phyloP scores from a whole-genome alignment of 2,113 vertebrate genomes.

The Heptranchias perlo region DNA sequence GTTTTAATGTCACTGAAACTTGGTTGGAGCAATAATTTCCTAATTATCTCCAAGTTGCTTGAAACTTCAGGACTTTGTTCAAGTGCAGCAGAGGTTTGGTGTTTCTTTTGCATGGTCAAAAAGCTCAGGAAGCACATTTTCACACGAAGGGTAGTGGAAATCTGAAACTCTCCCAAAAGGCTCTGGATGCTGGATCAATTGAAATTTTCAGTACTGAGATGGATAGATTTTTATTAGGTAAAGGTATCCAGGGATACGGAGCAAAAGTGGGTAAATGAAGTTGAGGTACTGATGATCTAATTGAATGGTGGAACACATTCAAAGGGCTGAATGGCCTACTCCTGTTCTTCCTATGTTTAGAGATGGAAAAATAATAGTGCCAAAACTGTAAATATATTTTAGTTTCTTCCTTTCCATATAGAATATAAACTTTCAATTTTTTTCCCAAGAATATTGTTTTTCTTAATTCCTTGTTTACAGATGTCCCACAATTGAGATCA shows the following conservation, averaged over 20 bases:
- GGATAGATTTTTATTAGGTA: background rate
- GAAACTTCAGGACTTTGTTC: background rate
- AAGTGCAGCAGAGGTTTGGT: background rate
- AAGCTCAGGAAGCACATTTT: background rate
- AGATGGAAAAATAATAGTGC: background rate
- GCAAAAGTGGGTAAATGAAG: background rate
- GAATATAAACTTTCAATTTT: background rate
- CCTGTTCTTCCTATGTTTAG: background rate
- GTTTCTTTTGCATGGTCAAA: background rate
- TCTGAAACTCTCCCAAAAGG: background rate
- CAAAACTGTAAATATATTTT: background rate
- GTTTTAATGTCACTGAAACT: background rate
- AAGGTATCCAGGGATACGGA: background rate
- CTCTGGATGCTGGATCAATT: background rate
- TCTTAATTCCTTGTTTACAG: conserved; percentile 50
- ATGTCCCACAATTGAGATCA: conserved; percentile 86
- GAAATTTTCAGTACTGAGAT: background rate
- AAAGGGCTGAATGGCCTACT: background rate
- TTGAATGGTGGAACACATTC: background rate
- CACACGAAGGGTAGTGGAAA: background rate
- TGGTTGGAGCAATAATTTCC: background rate
- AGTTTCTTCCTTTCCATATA: background rate
- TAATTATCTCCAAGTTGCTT: background rate
- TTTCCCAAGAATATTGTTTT: conserved; percentile 4
- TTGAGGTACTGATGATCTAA: background rate